phyloP scores from a whole-genome alignment of 1,140 invertebrate species.

The Mactra quadrangularis region DNA sequence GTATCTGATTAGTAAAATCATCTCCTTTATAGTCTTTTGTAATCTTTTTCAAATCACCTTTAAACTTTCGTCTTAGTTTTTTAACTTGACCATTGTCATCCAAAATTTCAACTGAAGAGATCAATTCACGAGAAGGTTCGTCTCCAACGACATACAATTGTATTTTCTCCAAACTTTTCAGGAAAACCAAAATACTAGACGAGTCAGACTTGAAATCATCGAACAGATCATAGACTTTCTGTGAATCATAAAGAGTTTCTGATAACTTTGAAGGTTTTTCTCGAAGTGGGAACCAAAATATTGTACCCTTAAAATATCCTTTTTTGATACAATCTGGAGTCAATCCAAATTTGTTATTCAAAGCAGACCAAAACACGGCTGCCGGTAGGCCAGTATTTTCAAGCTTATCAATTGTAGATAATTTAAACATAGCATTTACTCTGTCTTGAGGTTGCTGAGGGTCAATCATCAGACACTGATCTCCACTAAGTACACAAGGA shows the following conservation, averaged over 20 bases:
- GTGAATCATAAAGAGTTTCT: conserved; percentile 60
- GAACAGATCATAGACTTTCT: conserved; percentile 68
- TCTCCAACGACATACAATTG: not conserved
- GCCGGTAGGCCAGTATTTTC: conserved; percentile 6
- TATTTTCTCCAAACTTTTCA: conserved; percentile 60
- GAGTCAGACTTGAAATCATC: conserved; percentile 63
- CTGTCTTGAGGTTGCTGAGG: conserved; percentile 11
- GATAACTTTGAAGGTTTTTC: conserved; percentile 60
- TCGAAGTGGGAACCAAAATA: conserved; percentile 78
- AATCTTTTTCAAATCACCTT: not conserved
- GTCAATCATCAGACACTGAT: conserved; percentile 43
- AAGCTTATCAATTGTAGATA: not conserved
- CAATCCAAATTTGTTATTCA: conserved; percentile 52
- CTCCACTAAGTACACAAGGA: conserved; percentile 40
- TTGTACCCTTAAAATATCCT: conserved; percentile 68
- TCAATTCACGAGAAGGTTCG: not conserved
- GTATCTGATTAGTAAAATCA: not conserved
- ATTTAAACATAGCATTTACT: conserved; percentile 25
- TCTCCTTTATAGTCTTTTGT: not conserved
- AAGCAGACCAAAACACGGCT: not conserved
- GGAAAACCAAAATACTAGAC: conserved; percentile 65
- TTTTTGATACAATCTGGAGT: conserved; percentile 5
- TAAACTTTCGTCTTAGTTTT: not conserved
- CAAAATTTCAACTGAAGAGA: not conserved
- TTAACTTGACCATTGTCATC: not conserved